Conservation (phyloP, 1,140 invertebrate genomes). For the Drusus annulatus region DNA sequence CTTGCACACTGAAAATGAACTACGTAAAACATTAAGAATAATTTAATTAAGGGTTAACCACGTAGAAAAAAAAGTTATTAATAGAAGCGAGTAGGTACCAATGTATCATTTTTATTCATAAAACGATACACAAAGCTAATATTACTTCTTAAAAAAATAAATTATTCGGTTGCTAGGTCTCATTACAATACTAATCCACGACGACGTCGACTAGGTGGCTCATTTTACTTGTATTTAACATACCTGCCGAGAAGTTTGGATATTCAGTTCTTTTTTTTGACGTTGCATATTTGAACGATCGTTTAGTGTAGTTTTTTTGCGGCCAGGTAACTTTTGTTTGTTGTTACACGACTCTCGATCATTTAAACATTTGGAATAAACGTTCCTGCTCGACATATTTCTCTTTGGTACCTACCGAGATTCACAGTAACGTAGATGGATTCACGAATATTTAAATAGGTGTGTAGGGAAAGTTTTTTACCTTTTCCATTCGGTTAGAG, state of each 20-base stretch:
- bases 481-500: too few relatives aligned
- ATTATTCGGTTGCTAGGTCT: background rate
- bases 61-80: too few relatives aligned
- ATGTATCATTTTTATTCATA: too few relatives aligned
- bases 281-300: conserved; percentile 39
- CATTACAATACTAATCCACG: background rate
- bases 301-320: conserved; percentile 35
- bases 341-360: conserved; percentile 13
- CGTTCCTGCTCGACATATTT: conserved; percentile 41
- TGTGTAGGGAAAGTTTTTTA: too few relatives aligned
- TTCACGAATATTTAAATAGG: too few relatives aligned
- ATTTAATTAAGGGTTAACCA: too few relatives aligned
- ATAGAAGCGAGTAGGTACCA: too few relatives aligned
- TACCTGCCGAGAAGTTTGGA: too few relatives aligned
- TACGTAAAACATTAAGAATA: too few relatives aligned
- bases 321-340: background rate
- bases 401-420: conserved; percentile 14
- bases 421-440: background rate
- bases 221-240: background rate
- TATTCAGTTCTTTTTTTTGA: conserved; percentile 22
- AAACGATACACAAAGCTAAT: too few relatives aligned
- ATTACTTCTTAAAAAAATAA: too few relatives aligned
- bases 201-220: background rate
- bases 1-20: too few relatives aligned
- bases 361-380: conserved; percentile 32